Evolutionary conservation across 2,797 vertebrate species (phyloP), one percentile per base, ranked within the genome.

Genomic region (Hemibagrus guttatus): DNA sequence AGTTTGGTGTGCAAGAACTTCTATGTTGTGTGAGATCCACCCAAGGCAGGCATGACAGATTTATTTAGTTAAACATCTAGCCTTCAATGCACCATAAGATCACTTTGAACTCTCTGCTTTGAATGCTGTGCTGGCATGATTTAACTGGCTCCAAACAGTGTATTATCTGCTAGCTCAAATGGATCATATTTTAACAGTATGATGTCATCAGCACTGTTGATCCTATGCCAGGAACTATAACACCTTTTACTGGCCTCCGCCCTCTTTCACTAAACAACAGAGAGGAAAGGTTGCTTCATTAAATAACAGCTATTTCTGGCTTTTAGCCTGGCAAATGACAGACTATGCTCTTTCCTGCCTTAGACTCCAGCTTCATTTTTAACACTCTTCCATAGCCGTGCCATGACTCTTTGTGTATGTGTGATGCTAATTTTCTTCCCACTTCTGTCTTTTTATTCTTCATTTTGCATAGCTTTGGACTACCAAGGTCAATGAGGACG

Each of bases 401-500:
- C 63, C 31, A 78, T 63, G 69, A 68, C 71, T 54, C 42, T 54
- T 74, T 64, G 63, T 58, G 66, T 88, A 49, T 59, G 39, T 81
- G 56, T 54, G 86, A 85, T 68, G 88, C 90, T 90, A 88, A 89
- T 91, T 91, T 89, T 91, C 78, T 90, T 92, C 86, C 91, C 87
- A 69, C 81, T 85, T 85, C 54, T 54, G 66, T 74, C 42, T 85
- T 52, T 85, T 93, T 92, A 90, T 91, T 93, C 90, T 93, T 92
- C 84, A 93, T 93, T 96, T 96, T 95, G 95, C 95, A 95, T 95
- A 95, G 96, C 96, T 97, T 97, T 97, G 96, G 95, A 96, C 96
- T 96, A 96, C 96, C 97, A 98, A 99, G 98, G 98, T 99, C 97
- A 99, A 98, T 96, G 94, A 97, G 97, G 97, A 98, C 97, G 96